These are phyloP conservation scores for Conus canariensis DNA, from an alignment of 2,888 invertebrate genomes.

Conservation along the genomic window DNA sequence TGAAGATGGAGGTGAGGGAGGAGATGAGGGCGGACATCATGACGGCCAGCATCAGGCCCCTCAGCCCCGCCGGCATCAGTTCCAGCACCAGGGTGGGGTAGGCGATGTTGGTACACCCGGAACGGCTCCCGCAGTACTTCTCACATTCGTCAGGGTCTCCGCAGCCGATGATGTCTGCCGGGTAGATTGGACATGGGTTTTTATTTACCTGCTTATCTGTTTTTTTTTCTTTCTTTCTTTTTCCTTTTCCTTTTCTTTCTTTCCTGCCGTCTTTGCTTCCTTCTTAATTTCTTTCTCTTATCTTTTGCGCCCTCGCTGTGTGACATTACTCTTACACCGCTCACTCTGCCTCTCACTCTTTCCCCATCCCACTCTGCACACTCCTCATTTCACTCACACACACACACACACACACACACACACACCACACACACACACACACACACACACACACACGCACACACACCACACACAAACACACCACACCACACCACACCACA, in stretches of 20 bases:
- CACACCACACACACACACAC: background rate
- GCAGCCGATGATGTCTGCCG: slow-evolving; percentile 79
- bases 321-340: too few relatives aligned
- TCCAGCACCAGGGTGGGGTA: slow-evolving; percentile 80
- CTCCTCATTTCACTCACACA: background rate
- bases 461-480: background rate
- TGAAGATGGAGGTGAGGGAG: slow-evolving; percentile 81
- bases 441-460: background rate
- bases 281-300: too few relatives aligned
- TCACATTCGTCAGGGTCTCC: slow-evolving; percentile 78
- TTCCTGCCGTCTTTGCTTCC: too few relatives aligned
- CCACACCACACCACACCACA: background rate
- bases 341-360: too few relatives aligned
- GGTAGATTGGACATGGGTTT: background rate
- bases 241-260: too few relatives aligned
- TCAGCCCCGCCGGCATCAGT: slow-evolving; percentile 79
- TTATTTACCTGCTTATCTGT: too few relatives aligned
- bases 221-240: too few relatives aligned
- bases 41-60: slow-evolving; percentile 81
- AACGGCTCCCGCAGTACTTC: slow-evolving; percentile 76
- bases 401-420: background rate
- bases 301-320: too few relatives aligned
- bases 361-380: too few relatives aligned
- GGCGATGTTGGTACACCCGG: slow-evolving; percentile 81
- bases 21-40: slow-evolving; percentile 81